Percentiles rank a stretch among this genome's conserved stretches.
phyloP scores from a whole-genome alignment of 53 echinoderm and acorn worm species.

The Echinarachnius parma region DNA sequence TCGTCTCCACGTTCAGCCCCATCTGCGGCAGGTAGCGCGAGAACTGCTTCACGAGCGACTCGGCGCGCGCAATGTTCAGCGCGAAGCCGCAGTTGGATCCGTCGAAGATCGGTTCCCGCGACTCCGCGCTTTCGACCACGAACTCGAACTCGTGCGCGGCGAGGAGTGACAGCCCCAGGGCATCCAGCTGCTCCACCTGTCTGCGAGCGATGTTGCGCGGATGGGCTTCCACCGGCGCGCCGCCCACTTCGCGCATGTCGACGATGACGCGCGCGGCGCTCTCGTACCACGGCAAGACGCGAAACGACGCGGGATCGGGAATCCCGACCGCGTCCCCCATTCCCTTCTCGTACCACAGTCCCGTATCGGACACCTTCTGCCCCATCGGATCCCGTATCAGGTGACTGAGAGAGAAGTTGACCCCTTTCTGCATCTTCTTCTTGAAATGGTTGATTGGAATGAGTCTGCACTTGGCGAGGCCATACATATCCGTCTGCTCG shows the following conservation, averaged over 20 bases:
- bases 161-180: constrained; percentile 68
- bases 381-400: constrained; percentile 50
- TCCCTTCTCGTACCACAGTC: constrained; percentile 50
- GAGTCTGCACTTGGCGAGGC: constrained; percentile 54
- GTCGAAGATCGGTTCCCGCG: constrained; percentile 41
- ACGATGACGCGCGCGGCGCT: constrained; percentile 71
- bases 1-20: constrained; percentile 36
- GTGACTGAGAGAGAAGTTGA: constrained; percentile 55
- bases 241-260: constrained; percentile 43
- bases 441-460: constrained; percentile 60
- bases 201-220: constrained; percentile 75
- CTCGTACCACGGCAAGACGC: constrained; percentile 72
- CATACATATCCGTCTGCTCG: constrained; percentile 63
- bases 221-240: constrained; percentile 54
- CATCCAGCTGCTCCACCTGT: constrained; percentile 61
- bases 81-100: constrained; percentile 19
- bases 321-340: constrained; percentile 41
- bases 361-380: constrained; percentile 47
- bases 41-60: constrained; percentile 24
- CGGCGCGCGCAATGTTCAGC: constrained; percentile 24
- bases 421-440: constrained; percentile 41
- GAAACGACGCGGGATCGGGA: constrained; percentile 57
- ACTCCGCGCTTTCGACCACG: constrained; percentile 59
- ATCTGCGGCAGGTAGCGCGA: constrained; percentile 13
- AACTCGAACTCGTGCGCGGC: constrained; percentile 92